Base-by-base conservation (phyloP, 1,140 invertebrate genomes). In the Pseudoatta argentina region DNA sequence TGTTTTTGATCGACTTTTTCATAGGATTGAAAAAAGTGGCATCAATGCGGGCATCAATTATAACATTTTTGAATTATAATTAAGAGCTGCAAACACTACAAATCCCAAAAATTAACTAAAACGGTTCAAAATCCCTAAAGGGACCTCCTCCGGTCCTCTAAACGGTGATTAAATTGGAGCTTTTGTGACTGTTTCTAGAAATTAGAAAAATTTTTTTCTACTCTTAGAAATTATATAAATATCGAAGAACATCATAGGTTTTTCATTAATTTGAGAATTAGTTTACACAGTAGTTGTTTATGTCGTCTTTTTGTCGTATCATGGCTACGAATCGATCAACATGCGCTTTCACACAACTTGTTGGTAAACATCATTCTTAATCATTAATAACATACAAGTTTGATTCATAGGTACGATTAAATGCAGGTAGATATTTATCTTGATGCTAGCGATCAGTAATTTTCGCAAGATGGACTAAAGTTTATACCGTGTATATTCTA, bases 401-500 rank as follows among this genome's bases (percentile, higher is more conserved):
- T 73, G 24, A 83, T 61, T 83, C 69, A 44, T 21, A 34, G 39
- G 39, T 75, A 63, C 59, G 69, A 83, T 83, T 83, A 83, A 83
- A 83, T 14, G 39, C 24, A 61, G 14, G 39, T 24, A 75, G 69
- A 61, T 55, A 27, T 30, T 55, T 73, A 83, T 83, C 61, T 75
- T 61, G 67, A 75, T 24, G 55, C 79, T 30, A 48, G 69, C 79
- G 10, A 83, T 83, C 79, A 34, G 79, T 73, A 83, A 83, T 83
- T 83, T 75, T 83, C 69, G 39, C 69, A 73, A 83, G 79, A 83
- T 83, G 79, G 69, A 83, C 69, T 75, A 73, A 73, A 83, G 69
- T 83, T 83, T 83, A 55, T 61, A 10, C 55, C 79, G 27, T 61
- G 69, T 51, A 83, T 55, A 75, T 73, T 83, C 69, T 75, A 16